These are phyloP conservation scores for Mythimna lalbum DNA, from an alignment of 2,888 invertebrate genomes.

Conservation along the genomic window DNA sequence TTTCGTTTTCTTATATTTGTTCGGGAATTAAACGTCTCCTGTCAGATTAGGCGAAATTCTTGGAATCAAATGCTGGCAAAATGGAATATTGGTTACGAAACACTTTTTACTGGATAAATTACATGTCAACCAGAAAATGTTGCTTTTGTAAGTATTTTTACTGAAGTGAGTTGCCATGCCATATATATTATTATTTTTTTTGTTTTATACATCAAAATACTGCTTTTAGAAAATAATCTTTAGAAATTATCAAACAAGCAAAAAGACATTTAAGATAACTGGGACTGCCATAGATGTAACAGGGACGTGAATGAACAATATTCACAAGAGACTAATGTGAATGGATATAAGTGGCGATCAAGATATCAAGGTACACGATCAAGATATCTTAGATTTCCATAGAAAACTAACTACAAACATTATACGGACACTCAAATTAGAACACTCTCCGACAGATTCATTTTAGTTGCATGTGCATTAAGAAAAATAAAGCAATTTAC, in stretches of 20 bases:
- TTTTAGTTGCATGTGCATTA: too few relatives aligned
- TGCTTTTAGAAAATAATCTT: too few relatives aligned
- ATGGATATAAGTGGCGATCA: slow-evolving; percentile 21
- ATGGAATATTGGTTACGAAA: neutral
- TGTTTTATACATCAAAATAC: too few relatives aligned
- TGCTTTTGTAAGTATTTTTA: neutral
- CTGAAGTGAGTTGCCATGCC: neutral
- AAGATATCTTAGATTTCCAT: slow-evolving; percentile 4
- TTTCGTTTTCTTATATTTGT: slow-evolving; percentile 16
- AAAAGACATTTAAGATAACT: neutral
- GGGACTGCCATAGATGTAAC: neutral
- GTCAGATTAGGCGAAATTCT: slow-evolving; percentile 19
- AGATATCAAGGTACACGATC: neutral
- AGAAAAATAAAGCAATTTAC: too few relatives aligned
- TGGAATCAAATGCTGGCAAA: slow-evolving; percentile 15
- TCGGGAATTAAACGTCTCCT: slow-evolving; percentile 32
- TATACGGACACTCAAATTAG: too few relatives aligned
- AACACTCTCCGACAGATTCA: too few relatives aligned
- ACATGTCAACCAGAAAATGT: neutral
- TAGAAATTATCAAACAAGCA: neutral
- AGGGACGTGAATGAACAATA: neutral
- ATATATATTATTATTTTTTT: too few relatives aligned
- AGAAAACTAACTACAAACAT: slow-evolving; percentile 15
- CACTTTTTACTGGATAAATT: neutral
- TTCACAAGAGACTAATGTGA: slow-evolving; percentile 13